Evolutionary conservation across 2,113 vertebrate species (phyloP).

Genomic region (Carlito syrichta): DNA sequence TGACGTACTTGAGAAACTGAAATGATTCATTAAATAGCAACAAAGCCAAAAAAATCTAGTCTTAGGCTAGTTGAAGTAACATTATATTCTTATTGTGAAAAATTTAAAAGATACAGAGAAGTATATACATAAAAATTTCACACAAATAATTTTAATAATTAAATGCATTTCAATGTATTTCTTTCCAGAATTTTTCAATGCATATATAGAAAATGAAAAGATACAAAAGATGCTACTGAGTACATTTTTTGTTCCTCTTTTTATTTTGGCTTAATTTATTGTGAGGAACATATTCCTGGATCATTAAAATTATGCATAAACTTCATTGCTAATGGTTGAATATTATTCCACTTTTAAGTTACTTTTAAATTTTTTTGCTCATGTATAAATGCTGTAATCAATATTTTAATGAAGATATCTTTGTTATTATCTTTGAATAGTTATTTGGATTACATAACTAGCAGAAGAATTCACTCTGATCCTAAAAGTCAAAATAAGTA

Average conservation of each 20-base stretch:
- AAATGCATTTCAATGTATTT: neutral
- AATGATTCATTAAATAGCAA: neutral
- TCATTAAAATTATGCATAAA: conserved; percentile 6
- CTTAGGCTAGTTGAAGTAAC: neutral
- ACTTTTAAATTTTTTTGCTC: neutral
- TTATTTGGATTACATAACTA: neutral
- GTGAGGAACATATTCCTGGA: neutral
- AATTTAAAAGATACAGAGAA: neutral
- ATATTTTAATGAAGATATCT: neutral
- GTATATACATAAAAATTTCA: too few species aligned
- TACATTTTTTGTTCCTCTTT: neutral
- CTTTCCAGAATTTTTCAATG: neutral
- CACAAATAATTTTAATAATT: too few species aligned
- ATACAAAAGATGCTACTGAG: neutral
- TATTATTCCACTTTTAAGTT: neutral
- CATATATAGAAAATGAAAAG: neutral
- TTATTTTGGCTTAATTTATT: neutral
- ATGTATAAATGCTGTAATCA: neutral
- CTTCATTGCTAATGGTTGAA: neutral
- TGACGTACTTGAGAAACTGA: neutral
- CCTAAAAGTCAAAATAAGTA: neutral
- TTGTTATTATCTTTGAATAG: neutral
- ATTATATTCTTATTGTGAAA: neutral
- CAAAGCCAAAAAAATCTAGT: neutral
- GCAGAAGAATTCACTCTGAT: neutral